Evolutionary conservation across 2,113 vertebrate genomes (phyloP), one percentile per base, ranked within the genome.

Genomic region (Syngnathoides biaculeatus): DNA sequence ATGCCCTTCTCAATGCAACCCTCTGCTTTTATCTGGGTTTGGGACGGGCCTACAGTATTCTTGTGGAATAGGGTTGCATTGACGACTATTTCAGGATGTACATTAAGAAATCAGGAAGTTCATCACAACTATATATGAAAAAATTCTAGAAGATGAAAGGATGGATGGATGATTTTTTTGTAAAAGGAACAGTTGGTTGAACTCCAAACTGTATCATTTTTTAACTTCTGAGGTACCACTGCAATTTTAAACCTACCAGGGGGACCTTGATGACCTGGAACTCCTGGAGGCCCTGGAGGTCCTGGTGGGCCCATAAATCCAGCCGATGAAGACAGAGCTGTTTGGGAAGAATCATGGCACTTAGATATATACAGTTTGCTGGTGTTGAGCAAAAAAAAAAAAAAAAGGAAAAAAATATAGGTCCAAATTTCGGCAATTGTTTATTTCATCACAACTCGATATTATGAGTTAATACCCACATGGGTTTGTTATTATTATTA

Each of bases 211-310:
- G 12, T 55, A 26, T 5, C 13, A 24, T 5, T 17, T 17, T 30
- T 15, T 2, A 17, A 57, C 15, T 65, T 65, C 15, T 12, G 56
- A 38, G 48, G 20, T 52, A 22, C 22, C 42, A 43, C 12, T 55
- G 55, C 45, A 40, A 19, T 13, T 58, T 47, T 43, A 0, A 30
- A 74, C 61, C 0, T 80, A 87, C 88, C 85, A 61, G 77, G 22
- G 66, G 61, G 52, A 69, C 88, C 88, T 42, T 72, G 69, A 59
- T 7, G 39, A 60, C 90, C 87, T 12, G 78, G 70, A 9, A 40
- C 60, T 72, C 90, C 90, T 42, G 84, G 85, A 24, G 71, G 79
- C 0, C 90, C 90, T 43, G 90, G 86, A 11, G 83, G 77, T 26
- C 90, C 90, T 30, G 86, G 86, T 50, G 84, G 84, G 2, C 88